Evolutionary conservation across 2,113 vertebrate genomes (phyloP).

Genomic region (Indicator maculatus): DNA sequence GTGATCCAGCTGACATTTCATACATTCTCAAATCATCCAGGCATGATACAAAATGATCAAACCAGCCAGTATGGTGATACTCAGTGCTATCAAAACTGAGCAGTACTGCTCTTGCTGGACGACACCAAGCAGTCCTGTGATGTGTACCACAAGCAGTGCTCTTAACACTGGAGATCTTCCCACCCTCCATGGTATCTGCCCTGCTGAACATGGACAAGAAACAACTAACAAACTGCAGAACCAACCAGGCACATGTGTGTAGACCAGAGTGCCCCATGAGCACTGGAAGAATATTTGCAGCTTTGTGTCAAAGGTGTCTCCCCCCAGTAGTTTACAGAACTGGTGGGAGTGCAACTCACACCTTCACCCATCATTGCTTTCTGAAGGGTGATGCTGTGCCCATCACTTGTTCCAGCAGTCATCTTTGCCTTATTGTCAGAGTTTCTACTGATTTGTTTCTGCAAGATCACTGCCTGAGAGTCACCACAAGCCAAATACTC

Average conservation of each 20-base stretch:
- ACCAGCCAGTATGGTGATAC: background rate
- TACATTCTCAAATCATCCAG: background rate
- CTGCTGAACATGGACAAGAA: background rate
- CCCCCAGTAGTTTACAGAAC: background rate
- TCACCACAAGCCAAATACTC: constrained; percentile 1
- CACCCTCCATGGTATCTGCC: background rate
- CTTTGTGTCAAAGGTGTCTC: background rate
- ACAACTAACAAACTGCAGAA: background rate
- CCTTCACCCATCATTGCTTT: background rate
- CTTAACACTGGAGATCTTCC: background rate
- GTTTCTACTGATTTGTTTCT: constrained; percentile 19
- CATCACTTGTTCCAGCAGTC: background rate
- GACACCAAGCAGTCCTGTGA: background rate
- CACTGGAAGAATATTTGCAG: background rate
- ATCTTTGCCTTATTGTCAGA: background rate
- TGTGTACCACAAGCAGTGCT: background rate
- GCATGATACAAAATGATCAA: background rate
- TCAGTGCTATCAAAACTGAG: accelerated
- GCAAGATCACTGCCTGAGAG: background rate
- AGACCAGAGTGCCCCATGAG: accelerated
- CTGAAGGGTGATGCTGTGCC: background rate
- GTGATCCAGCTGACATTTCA: background rate
- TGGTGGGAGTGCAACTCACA: background rate
- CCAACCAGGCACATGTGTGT: accelerated
- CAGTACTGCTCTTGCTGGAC: background rate